Evolutionary conservation across 2,797 vertebrate genomes (phyloP), one percentile per base, ranked within the genome.

Genomic region (Argya squamiceps): DNA sequence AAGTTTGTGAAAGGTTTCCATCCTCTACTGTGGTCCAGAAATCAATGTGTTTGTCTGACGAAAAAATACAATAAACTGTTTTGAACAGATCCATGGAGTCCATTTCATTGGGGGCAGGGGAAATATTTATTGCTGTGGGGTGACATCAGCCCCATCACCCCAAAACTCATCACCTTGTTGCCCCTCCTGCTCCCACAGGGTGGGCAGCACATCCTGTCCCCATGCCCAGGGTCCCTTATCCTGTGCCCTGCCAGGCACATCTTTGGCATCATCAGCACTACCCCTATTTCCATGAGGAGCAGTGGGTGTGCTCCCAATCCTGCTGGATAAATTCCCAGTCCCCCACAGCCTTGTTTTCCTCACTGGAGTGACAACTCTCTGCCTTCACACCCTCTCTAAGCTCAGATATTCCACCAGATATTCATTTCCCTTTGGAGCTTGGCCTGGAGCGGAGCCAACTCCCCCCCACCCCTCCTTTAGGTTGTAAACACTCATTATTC

Each of bases 21-120:
- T 99, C 99, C 99, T 99, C 99, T 99, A 99, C 99, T 99, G 99
- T 99, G 99, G 99, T 99, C 99, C 99, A 99, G 99, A 99, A 99
- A 99, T 99, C 99, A 99, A 99, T 99, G 99, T 99, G 99, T 99
- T 99, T 99, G 99, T 99, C 99, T 99, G 98, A 98, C 98, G 97
- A 98, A 98, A 98, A 98, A 98, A 97, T 98, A 98, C 98, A 99
- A 99, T 98, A 98, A 99, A 99, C 99, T 98, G 99, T 99, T 99
- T 99, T 99, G 98, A 99, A 99, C 98, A 98, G 98, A 98, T 94
- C 98, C 81, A 50, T 98, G 95, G 96, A 91, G 95, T 97, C 92
- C 95, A 96, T 97, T 97, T 98, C 94, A 58, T 95, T 96, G 2
- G 6, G 30, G 4, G 5, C 7, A 6, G 8, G 4, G 24, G 6